Conservation (phyloP, 2,113 vertebrate species). For the Eurypyga helias region DNA sequence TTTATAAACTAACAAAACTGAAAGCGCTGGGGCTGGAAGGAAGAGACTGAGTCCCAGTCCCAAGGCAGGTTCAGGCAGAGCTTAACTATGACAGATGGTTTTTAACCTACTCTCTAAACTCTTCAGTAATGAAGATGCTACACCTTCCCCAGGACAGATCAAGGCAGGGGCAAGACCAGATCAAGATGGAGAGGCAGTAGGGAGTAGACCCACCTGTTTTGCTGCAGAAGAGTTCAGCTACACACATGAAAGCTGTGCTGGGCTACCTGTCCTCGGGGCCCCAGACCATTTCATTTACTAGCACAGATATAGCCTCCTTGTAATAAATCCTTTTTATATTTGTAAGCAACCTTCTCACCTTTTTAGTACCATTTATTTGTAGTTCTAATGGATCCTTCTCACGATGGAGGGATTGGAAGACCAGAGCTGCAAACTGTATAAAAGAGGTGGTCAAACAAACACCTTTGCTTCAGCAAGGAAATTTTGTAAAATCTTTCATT, state of each 20-base stretch:
- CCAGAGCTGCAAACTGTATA: not conserved
- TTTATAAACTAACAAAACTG: conserved; percentile 9
- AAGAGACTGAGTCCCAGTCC: not conserved
- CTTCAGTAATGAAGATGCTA: not conserved
- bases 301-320: not conserved
- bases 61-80: not conserved
- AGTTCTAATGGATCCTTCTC: not conserved
- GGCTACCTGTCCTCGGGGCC: not conserved
- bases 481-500: not conserved
- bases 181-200: not conserved
- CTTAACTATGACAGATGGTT: not conserved
- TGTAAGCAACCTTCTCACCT: not conserved
- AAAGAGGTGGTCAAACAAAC: not conserved
- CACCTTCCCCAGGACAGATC: not conserved
- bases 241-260: not conserved
- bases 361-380: not conserved
- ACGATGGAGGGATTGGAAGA: not conserved
- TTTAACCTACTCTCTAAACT: not conserved
- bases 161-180: not conserved
- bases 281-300: not conserved
- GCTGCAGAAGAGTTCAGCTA: not conserved
- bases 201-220: not conserved
- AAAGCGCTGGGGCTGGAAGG: not conserved
- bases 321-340: not conserved
- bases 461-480: not conserved